These are phyloP conservation scores for Lasioglossum vierecki DNA, from an alignment of 2,888 invertebrate species.

Conservation along the genomic window DNA sequence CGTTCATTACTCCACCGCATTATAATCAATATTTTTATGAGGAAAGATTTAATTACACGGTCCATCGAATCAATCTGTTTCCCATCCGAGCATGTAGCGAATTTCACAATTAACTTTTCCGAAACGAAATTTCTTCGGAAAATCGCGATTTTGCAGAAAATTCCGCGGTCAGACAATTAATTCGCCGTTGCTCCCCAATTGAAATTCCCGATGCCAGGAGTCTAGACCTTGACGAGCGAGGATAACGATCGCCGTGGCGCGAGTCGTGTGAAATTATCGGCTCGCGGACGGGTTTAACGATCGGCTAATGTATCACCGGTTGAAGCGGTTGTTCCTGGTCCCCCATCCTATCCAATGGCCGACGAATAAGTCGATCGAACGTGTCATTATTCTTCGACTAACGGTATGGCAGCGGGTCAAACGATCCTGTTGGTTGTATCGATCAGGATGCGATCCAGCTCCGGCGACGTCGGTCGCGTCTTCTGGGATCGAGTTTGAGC, in stretches of 20 bases:
- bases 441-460: neutral
- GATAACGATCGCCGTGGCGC: conserved; percentile 4
- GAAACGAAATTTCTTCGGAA: neutral
- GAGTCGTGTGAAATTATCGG: conserved; percentile 35
- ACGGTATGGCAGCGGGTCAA: conserved; percentile 54
- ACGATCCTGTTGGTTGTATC: conserved; percentile 12
- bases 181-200: neutral
- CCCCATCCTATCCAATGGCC: conserved; percentile 4
- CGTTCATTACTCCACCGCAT: neutral
- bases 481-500: conserved; percentile 69
- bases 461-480: neutral
- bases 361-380: conserved; percentile 51
- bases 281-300: conserved; percentile 24
- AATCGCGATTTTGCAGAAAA: neutral
- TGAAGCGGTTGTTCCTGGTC: conserved; percentile 38
- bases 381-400: conserved; percentile 55
- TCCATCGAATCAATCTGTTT: neutral
- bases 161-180: neutral
- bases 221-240: conserved; percentile 10
- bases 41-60: neutral
- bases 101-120: neutral
- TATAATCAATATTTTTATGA: neutral
- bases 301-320: conserved; percentile 29
- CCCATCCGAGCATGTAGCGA: neutral
- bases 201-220: neutral